Base-by-base conservation (phyloP, 64 coral and sea anemone genomes). In the Platygyra sinensis region DNA sequence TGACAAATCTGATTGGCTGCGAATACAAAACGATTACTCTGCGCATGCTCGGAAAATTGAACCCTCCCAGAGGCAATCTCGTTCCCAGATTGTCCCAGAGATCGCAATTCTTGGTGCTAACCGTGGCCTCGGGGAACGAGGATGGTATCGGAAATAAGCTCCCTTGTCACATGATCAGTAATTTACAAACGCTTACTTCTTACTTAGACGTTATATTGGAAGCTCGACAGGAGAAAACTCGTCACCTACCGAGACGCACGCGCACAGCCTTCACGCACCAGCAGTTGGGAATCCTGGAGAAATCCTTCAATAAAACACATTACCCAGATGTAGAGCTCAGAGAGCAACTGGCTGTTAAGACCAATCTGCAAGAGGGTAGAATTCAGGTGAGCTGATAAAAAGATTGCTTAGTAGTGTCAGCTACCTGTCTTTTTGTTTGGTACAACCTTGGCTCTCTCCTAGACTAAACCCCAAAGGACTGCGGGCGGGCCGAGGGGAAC, bases 201-300 rank as follows among this genome's bases (percentile, higher is more conserved):
- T 24, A 19, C 25, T 10, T 39, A 85, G 90, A 92, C 71, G 90
- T 92, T 62, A 92, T 92, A 13, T 73, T 92, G 12, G 90, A 92
- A 60, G 90, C 90, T 32, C 73, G 82, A 25, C 75, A 92, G 77
- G 90, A 92, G 62, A 92, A 87, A 14, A 92, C 55, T 30, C 82
- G 83, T 25, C 79, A 75, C 54, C 62, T 60, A 13, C 84, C 73
- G 57, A 55, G 90, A 10, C 81, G 90, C 38, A 87, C 90, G 61
- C 82, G 90, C 73, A 92, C 90, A 52, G 90, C 90, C 55, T 92
- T 92, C 62, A 92, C 90, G 3, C 90, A 92, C 31, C 90, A 92
- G 64, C 90, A 92, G 60, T 39, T 92, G 12, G 75, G 82, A 32
- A 65, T 86, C 32, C 63, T 92, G 13, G 90, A 92, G 57, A 87